Percentiles rank a stretch among this genome's conserved stretches.
These are phyloP conservation scores for Centropus bengalensis DNA, from an alignment of 2,113 vertebrate species.

Conservation along the genomic window DNA sequence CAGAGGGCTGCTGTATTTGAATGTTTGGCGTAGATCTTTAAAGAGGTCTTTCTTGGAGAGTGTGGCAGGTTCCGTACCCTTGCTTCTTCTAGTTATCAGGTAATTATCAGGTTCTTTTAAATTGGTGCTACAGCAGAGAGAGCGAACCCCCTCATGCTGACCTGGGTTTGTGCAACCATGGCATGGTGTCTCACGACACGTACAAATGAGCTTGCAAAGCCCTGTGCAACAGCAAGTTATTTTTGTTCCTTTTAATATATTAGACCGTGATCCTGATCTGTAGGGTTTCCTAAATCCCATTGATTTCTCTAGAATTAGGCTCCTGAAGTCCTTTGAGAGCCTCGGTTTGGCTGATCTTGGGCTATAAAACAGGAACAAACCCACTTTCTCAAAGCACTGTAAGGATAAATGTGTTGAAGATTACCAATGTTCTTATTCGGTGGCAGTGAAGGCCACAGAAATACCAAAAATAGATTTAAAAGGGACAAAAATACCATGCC, in stretches of 20 bases:
- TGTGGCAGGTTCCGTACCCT: neutral
- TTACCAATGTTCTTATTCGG: neutral
- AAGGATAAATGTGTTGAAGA: neutral
- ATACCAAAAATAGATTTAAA: conserved; percentile 38
- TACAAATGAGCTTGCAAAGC: neutral
- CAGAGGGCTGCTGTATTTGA: neutral
- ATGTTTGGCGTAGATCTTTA: neutral
- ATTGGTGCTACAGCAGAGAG: fast-evolving
- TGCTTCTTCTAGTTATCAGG: neutral
- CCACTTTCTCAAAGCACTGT: neutral
- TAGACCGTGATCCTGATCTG: conserved; percentile 30
- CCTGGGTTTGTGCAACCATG: neutral
- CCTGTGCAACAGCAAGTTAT: neutral
- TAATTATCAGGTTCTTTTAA: neutral
- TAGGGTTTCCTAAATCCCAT: conserved; percentile 49
- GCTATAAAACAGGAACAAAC: neutral
- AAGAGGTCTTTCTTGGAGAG: neutral
- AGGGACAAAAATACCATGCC: conserved; percentile 34
- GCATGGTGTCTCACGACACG: fast-evolving
- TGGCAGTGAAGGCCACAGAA: neutral
- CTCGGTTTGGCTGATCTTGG: neutral
- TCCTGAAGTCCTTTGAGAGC: neutral
- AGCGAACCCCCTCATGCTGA: neutral
- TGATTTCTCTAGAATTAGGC: conserved; percentile 52
- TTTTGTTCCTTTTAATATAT: conserved; percentile 37